These are phyloP conservation scores for Araneus ventricosus DNA, from an alignment of 1,140 invertebrate genomes.

Conservation along the genomic window DNA sequence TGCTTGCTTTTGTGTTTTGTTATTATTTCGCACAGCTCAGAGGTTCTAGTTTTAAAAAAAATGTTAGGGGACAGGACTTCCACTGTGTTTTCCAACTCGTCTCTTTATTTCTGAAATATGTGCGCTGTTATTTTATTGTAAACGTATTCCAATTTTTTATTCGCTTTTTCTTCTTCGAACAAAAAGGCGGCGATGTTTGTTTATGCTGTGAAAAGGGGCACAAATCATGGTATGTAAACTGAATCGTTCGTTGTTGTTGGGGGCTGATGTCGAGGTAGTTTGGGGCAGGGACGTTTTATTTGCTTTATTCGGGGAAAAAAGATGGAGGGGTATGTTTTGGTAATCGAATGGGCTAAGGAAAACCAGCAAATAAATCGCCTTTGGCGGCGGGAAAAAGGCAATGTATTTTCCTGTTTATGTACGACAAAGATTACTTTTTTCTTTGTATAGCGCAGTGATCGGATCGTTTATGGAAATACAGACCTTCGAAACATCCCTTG, in stretches of 20 bases:
- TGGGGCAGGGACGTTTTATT: background rate
- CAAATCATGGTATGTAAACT: conserved; percentile 28
- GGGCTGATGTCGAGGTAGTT: conserved; percentile 19
- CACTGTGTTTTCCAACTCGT: background rate
- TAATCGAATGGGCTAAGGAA: background rate
- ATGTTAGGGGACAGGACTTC: background rate
- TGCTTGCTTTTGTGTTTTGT: background rate
- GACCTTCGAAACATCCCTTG: too few relatives aligned
- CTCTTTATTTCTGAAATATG: conserved; percentile 33
- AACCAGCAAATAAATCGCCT: background rate
- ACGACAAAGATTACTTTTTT: background rate
- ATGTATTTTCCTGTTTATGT: background rate
- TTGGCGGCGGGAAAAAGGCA: background rate
- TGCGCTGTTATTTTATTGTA: conserved; percentile 24
- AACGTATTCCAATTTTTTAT: background rate
- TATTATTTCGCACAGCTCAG: background rate
- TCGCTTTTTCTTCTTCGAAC: background rate
- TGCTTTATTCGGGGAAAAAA: background rate
- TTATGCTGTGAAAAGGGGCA: background rate
- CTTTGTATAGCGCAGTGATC: background rate
- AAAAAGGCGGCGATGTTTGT: conserved; percentile 10
- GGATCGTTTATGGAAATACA: background rate
- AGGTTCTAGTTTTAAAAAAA: background rate
- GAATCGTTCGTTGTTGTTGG: background rate
- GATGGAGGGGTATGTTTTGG: background rate